phyloP scores from a whole-genome alignment of 2,113 vertebrate genomes.

The Hypocryptadius cinnamomeus region DNA sequence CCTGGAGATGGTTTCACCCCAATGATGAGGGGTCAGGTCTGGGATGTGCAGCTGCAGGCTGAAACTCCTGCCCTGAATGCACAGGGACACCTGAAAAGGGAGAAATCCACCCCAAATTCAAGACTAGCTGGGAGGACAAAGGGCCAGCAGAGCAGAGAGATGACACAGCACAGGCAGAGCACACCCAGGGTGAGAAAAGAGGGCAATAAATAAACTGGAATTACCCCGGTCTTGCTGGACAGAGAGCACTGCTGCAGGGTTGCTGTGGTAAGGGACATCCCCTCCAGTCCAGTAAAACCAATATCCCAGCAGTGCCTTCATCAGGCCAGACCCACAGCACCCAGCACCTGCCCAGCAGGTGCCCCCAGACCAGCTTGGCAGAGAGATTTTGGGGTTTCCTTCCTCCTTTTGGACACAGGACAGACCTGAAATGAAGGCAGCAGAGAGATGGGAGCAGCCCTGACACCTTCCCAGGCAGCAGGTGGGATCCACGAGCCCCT shows the following conservation, averaged over 20 bases:
- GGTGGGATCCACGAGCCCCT: neutral
- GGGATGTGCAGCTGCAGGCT: neutral
- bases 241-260: neutral
- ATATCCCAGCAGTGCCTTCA: neutral
- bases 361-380: neutral
- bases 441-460: neutral
- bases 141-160: neutral
- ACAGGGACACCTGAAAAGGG: neutral
- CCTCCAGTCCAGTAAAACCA: neutral
- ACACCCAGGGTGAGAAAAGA: neutral
- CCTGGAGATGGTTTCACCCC: neutral
- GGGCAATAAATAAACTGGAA: neutral
- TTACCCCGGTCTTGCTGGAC: rapidly evolving
- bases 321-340: neutral
- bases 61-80: neutral
- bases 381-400: neutral
- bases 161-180: neutral
- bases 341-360: rapidly evolving
- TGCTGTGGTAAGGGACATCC: rapidly evolving
- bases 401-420: neutral
- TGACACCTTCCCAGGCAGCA: neutral
- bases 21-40: rapidly evolving
- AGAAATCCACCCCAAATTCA: neutral
- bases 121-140: neutral
- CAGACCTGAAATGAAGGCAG: neutral